Conservation (phyloP, 2,113 vertebrate genomes). For the Chiloscyllium plagiosum region DNA sequence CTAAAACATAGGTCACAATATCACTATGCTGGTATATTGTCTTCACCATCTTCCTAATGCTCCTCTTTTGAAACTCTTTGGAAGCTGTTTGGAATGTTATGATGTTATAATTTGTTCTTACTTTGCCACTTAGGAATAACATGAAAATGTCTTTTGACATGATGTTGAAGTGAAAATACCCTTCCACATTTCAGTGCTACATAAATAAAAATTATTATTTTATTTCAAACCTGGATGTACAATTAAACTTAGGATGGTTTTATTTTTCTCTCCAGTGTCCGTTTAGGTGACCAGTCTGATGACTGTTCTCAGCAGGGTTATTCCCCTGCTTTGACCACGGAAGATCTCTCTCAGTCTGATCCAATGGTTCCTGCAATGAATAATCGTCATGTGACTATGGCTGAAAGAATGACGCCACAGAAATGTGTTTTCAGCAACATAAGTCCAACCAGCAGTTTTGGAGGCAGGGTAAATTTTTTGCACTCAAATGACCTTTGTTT, state of each 20-base stretch:
- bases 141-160: neutral
- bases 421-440: conserved; percentile 44
- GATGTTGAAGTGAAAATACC: neutral
- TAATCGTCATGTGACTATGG: conserved; percentile 45
- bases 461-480: conserved; percentile 52
- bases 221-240: neutral
- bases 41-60: neutral
- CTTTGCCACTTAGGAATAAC: neutral
- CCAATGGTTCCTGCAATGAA: conserved; percentile 42
- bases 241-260: neutral
- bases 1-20: neutral
- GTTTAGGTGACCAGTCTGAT: conserved; percentile 44
- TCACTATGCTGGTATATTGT: neutral
- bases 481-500: conserved; percentile 45
- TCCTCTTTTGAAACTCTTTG: neutral
- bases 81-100: neutral
- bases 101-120: neutral
- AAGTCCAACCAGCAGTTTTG: conserved; percentile 42
- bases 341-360: conserved; percentile 51
- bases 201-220: neutral
- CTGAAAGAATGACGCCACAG: conserved; percentile 42
- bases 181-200: neutral
- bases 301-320: conserved; percentile 42
- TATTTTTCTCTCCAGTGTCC: conserved; percentile 42
- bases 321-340: conserved; percentile 48